Percentiles rank a stretch among this genome's conserved stretches.
Evolutionary conservation across 1,140 invertebrate species (phyloP).

Genomic region (Aphelinus certus): DNA sequence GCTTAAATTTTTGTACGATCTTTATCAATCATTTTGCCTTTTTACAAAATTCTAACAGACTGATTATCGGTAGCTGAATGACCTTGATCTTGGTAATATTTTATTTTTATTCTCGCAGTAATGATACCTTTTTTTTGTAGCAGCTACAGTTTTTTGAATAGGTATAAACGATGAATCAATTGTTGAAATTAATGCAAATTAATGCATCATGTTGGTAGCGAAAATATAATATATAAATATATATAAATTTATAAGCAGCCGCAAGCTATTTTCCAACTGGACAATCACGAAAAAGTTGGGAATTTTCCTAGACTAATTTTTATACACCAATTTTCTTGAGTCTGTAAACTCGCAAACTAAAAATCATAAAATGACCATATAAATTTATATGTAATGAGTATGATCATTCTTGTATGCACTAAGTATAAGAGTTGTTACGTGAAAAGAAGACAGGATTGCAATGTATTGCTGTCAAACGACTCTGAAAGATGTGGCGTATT

Average conservation of each 20-base stretch:
- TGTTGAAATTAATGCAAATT: conserved; percentile 8
- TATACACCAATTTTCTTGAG: conserved; percentile 15
- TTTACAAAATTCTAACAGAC: conserved; percentile 10
- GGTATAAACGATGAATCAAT: background rate
- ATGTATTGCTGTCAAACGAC: conserved; percentile 19
- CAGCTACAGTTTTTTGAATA: background rate
- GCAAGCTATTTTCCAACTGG: conserved; percentile 30
- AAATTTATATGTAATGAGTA: conserved; percentile 9
- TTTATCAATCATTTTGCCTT: conserved; percentile 16
- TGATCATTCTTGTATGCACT: background rate
- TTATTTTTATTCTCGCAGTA: too few relatives aligned
- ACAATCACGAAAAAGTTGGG: conserved; percentile 34
- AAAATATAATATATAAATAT: conserved; percentile 5
- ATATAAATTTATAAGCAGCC: conserved; percentile 14
- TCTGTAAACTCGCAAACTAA: background rate
- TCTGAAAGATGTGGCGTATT: conserved; percentile 17
- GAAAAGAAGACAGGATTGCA: conserved; percentile 5
- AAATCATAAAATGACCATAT: conserved; percentile 19
- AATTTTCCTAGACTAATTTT: conserved; percentile 33
- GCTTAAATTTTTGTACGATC: background rate
- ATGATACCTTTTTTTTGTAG: conserved; percentile 9
- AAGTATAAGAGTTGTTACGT: background rate
- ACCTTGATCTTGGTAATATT: too few relatives aligned
- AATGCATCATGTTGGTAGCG: background rate
- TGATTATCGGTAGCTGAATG: conserved; percentile 1